Evolutionary conservation across 2,888 invertebrate species (phyloP), one percentile per base, ranked within the genome.

Genomic region (Leptopilina drosophilae): DNA sequence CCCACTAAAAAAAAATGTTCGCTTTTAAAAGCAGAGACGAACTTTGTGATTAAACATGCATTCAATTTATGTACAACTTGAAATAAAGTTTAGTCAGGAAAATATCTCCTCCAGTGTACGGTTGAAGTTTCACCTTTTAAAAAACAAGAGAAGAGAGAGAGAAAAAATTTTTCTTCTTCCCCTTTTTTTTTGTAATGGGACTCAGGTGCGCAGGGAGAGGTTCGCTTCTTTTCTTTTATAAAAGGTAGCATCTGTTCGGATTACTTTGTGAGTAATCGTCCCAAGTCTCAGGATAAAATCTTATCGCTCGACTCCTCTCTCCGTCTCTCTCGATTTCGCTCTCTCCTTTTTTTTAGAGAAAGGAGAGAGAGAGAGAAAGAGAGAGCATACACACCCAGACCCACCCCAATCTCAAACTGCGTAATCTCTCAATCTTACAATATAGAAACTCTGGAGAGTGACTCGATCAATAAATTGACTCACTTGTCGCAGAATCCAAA

Each of bases 401-500:
- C 73, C 33, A 73, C 49, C 73, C 56, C 73, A 73, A 73, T 73
- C 56, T 73, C 20, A 73, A 73, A 73, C 73, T 73, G 73, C 56
- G 73, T 73, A 73, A 73, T 73, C 73, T 73, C 73, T 40, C 56
- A 56, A 73, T 73, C 73, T 73, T 26, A 26, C 56, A 73, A 53
- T 73, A 56, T 56, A 59, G 40, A 62, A 53, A 20, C 73, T 40
- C 9, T 49, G 11, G 49, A 49, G 77, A 78, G 69, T 75, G 77
- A 80, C 83, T 82, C 75, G 12, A 76, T 77, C 77, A 82, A 84
- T 82, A 84, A 84, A 84, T 84, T 76, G 82, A 82, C 65, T 81
- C 73, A 67, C 69, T 75, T 69, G 56, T 80, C 81, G 56, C 78
- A 80, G 78, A 67, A 73, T 66, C 65, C 15, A 15, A 62, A 15